Percentiles rank a stretch among this genome's conserved stretches.
Conservation (phyloP, 2,888 invertebrate genomes). For the Tenthredo scrophulariae region DNA sequence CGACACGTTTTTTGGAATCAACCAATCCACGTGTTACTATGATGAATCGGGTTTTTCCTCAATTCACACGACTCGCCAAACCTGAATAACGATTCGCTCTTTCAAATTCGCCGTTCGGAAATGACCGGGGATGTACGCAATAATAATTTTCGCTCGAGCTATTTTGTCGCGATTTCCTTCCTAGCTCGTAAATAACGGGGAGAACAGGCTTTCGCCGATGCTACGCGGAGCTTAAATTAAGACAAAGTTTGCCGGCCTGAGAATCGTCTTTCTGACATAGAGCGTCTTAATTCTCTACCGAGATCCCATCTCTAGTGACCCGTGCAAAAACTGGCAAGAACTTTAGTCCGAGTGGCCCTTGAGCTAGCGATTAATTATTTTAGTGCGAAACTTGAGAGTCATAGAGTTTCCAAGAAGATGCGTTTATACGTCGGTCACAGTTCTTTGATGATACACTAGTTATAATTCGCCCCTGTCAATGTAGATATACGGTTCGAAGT, state of each 20-base stretch:
- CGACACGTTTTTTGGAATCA: background rate
- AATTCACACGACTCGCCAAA: background rate
- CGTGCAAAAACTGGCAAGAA: background rate
- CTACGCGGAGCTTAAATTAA: background rate
- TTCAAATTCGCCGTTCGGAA: background rate
- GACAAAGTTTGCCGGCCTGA: background rate
- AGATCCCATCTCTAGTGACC: background rate
- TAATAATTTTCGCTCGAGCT: background rate
- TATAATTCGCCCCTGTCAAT: conserved; percentile 8
- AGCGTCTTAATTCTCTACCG: background rate
- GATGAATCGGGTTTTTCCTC: background rate
- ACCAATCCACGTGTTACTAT: background rate
- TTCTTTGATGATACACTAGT: conserved; percentile 7
- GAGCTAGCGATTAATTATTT: conserved; percentile 7
- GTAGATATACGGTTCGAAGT: background rate
- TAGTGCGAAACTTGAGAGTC: conserved; percentile 22
- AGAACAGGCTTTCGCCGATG: background rate
- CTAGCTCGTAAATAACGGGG: background rate
- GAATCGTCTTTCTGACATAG: background rate
- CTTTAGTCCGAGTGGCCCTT: background rate
- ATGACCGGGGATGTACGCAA: background rate
- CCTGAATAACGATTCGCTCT: background rate
- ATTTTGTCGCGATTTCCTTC: background rate
- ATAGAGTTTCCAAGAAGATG: background rate
- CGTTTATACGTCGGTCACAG: background rate